Conservation (phyloP, 2,888 invertebrate species). For the Carabus problematicus region DNA sequence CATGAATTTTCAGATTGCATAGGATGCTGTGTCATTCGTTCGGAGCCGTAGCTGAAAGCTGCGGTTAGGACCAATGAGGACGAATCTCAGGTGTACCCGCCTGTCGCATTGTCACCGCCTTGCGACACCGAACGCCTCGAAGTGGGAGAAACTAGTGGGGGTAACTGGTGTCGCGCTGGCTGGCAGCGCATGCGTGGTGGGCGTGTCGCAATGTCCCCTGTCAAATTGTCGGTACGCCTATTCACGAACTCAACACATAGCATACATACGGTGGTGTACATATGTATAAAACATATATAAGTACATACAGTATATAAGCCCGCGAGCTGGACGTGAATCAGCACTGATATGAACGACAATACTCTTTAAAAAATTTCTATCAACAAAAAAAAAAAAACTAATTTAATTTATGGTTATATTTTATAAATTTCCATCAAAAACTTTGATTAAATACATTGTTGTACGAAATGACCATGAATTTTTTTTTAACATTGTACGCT, state of each 20-base stretch:
- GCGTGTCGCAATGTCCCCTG: conserved; percentile 43
- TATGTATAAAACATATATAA: too few relatives aligned
- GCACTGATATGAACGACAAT: too few relatives aligned
- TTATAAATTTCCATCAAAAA: too few relatives aligned
- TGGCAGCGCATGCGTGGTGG: conserved; percentile 40
- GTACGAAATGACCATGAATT: too few relatives aligned
- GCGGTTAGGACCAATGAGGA: conserved; percentile 32
- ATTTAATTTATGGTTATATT: too few relatives aligned
- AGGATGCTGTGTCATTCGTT: conserved; percentile 38
- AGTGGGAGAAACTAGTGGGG: conserved; percentile 35
- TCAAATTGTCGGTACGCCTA: conserved; percentile 36
- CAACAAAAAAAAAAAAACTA: too few relatives aligned
- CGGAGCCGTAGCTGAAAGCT: conserved; percentile 9
- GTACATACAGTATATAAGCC: too few relatives aligned
- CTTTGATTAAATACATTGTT: too few relatives aligned
- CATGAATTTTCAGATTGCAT: not conserved
- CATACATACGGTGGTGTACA: too few relatives aligned
- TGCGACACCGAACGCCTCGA: conserved; percentile 26
- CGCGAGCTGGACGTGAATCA: too few relatives aligned
- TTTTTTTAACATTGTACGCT: too few relatives aligned
- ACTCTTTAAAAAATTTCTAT: too few relatives aligned
- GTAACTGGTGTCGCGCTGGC: conserved; percentile 27
- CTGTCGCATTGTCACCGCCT: conserved; percentile 58
- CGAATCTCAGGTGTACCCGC: conserved; percentile 41
- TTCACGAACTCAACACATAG: not conserved